Conservation (phyloP, 2,113 vertebrate genomes). For the Perognathus longimembris region DNA sequence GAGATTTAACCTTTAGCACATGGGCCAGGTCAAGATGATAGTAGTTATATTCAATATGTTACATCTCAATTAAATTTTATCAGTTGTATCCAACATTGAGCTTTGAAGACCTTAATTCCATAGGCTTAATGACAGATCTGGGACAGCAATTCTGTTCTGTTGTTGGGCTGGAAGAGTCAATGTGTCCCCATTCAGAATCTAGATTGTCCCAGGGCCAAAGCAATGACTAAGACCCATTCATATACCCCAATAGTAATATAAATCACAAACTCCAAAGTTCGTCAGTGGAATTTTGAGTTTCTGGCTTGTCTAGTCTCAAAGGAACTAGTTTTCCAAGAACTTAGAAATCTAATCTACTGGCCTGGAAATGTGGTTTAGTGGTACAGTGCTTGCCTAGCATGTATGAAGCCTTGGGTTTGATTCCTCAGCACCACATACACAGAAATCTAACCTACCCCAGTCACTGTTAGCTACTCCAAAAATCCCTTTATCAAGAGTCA, state of each 20-base stretch:
- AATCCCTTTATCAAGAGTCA: conserved; percentile 21
- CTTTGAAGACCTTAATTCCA: not conserved
- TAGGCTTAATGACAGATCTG: not conserved
- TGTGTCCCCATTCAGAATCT: too few species aligned
- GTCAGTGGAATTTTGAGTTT: not conserved
- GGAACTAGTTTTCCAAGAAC: not conserved
- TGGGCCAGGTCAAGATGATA: too few species aligned
- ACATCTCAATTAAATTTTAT: not conserved
- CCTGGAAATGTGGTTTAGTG: too few species aligned
- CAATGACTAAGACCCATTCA: not conserved
- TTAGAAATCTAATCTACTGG: conserved; percentile 32
- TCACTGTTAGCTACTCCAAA: not conserved
- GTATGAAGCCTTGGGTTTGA: too few species aligned
- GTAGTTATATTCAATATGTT: not conserved
- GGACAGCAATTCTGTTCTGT: not conserved
- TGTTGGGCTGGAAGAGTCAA: not conserved
- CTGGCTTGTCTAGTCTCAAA: conserved; percentile 4
- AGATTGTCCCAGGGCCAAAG: not conserved
- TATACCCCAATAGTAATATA: not conserved
- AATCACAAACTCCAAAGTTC: not conserved
- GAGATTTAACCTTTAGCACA: not conserved
- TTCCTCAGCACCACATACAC: too few species aligned
- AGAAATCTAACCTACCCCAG: conserved; percentile 16
- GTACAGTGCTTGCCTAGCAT: too few species aligned
- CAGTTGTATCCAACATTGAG: not conserved